phyloP scores from a whole-genome alignment of 2,888 invertebrate species.

The Augochlorella aurata region DNA sequence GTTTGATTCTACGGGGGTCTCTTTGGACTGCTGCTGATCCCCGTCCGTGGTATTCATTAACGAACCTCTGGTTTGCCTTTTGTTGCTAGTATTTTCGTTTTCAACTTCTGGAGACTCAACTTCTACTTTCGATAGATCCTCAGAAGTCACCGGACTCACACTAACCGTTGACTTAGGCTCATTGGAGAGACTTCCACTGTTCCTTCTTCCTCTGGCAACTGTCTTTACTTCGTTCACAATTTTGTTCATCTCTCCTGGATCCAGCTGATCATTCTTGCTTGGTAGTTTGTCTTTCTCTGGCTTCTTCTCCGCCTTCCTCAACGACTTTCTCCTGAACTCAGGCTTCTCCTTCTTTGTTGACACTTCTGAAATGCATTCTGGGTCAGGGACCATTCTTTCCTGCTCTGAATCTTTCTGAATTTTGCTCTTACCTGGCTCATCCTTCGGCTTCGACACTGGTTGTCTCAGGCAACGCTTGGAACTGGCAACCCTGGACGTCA shows the following conservation, averaged over 20 bases:
- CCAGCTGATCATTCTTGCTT: conserved; percentile 20
- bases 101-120: background rate
- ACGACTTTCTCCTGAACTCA: conserved; percentile 69
- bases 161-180: conserved; percentile 5
- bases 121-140: conserved; percentile 5
- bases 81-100: conserved; percentile 11
- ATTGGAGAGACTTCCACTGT: conserved; percentile 15
- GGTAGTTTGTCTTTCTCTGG: conserved; percentile 5
- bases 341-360: conserved; percentile 49
- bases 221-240: conserved; percentile 24
- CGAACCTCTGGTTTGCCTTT: conserved; percentile 55
- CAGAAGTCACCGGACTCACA: too few relatives aligned
- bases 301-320: conserved; percentile 69
- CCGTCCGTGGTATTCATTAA: conserved; percentile 32
- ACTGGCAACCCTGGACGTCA: conserved; percentile 49
- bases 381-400: conserved; percentile 4
- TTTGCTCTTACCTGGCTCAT: conserved; percentile 1
- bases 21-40: conserved; percentile 38
- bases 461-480: conserved; percentile 58
- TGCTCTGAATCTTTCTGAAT: background rate
- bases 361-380: background rate
- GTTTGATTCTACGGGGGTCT: conserved; percentile 22
- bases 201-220: conserved; percentile 24
- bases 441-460: conserved; percentile 26
- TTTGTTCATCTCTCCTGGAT: conserved; percentile 6